Conservation (phyloP, 2,888 invertebrate genomes). For the Platerodrilus igneus region DNA sequence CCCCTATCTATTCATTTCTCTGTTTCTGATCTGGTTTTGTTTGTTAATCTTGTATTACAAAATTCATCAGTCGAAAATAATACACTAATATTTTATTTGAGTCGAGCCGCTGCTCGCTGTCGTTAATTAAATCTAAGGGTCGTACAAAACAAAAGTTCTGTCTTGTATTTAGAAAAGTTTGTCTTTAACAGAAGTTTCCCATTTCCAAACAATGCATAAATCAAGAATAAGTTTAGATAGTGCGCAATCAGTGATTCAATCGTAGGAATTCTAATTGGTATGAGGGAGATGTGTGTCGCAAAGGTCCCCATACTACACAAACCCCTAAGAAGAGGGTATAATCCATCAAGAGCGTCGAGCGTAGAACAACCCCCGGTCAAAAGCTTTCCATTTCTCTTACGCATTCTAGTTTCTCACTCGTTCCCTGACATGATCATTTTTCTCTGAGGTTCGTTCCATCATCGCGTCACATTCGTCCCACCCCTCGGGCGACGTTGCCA, state of each 20-base stretch:
- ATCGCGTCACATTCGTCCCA: slow-evolving; percentile 66
- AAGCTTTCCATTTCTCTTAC: slow-evolving; percentile 60
- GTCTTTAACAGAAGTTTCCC: slow-evolving; percentile 16
- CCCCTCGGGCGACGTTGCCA: slow-evolving; percentile 54
- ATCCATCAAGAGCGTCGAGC: slow-evolving; percentile 49
- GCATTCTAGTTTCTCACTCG: slow-evolving; percentile 47
- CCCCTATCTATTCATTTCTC: slow-evolving; percentile 47
- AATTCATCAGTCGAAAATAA: background rate
- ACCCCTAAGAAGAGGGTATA: slow-evolving; percentile 48
- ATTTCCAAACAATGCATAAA: slow-evolving; percentile 36
- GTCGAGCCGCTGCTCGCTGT: slow-evolving; percentile 1
- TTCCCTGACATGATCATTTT: slow-evolving; percentile 63
- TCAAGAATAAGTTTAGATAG: slow-evolving; percentile 35
- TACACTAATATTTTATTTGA: background rate
- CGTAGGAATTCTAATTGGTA: slow-evolving; percentile 48
- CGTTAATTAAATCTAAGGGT: slow-evolving; percentile 11
- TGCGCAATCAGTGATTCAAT: slow-evolving; percentile 46
- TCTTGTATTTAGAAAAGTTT: slow-evolving; percentile 3
- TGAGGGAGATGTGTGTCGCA: slow-evolving; percentile 44
- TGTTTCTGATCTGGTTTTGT: slow-evolving; percentile 34
- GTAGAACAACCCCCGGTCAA: slow-evolving; percentile 52
- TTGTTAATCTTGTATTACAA: slow-evolving; percentile 26
- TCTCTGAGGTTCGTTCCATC: slow-evolving; percentile 69
- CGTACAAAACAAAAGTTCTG: slow-evolving; percentile 9
- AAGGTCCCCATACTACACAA: slow-evolving; percentile 50